Evolutionary conservation across 1,140 invertebrate genomes (phyloP).

Genomic region (Musca domestica): DNA sequence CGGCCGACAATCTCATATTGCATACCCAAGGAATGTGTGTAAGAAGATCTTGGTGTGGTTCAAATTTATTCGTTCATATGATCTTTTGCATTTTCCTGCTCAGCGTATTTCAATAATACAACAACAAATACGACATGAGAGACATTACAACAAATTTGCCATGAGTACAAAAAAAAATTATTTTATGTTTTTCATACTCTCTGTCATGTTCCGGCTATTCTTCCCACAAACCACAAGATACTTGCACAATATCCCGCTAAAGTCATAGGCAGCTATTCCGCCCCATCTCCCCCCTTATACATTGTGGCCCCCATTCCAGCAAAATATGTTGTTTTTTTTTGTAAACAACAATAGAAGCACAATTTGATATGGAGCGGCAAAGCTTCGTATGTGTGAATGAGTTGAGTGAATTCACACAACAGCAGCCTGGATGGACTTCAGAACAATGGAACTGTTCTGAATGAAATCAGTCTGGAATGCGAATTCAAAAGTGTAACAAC

Average conservation of each 20-base stretch:
- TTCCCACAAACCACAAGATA: slow-evolving; percentile 2
- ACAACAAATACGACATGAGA: neutral
- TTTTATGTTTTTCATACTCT: no score
- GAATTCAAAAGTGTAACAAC: slow-evolving; percentile 14
- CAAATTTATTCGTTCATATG: no score
- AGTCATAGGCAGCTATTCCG: no score
- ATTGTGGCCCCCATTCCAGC: no score
- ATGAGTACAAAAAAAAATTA: neutral
- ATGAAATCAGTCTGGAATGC: slow-evolving; percentile 7
- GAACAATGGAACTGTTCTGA: neutral
- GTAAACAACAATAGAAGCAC: neutral
- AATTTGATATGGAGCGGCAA: neutral
- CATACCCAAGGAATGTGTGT: no score
- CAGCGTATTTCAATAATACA: no score
- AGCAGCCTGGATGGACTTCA: neutral
- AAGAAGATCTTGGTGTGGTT: no score
- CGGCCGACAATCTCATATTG: no score
- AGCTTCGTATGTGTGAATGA: neutral
- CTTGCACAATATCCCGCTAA: slow-evolving; percentile 3
- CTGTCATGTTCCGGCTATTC: neutral
- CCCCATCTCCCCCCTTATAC: no score
- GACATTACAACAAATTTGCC: neutral
- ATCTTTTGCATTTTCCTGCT: no score
- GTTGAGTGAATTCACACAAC: neutral
- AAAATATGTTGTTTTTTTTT: no score